Evolutionary conservation across 1,140 invertebrate species (phyloP).

Genomic region (Drosophila bocqueti): DNA sequence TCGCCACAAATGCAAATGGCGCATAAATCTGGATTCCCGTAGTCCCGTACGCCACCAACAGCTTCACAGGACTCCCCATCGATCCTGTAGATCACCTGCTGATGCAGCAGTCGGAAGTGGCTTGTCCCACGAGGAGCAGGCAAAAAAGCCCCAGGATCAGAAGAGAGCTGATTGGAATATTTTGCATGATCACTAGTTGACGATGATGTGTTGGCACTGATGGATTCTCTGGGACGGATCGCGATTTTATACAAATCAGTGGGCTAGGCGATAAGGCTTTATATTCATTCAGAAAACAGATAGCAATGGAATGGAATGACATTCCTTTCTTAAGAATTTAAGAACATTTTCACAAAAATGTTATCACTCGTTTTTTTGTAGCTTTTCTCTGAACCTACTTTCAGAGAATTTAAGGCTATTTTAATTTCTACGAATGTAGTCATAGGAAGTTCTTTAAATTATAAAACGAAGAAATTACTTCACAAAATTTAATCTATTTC

Average conservation of each 20-base stretch:
- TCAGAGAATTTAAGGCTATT: no score
- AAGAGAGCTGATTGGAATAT: neutral
- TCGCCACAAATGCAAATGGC: slow-evolving; percentile 7
- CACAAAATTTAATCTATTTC: neutral
- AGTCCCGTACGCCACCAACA: slow-evolving; percentile 2
- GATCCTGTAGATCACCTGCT: slow-evolving; percentile 2
- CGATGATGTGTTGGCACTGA: neutral
- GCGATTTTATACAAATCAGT: neutral
- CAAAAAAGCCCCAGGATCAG: neutral
- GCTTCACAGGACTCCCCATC: neutral
- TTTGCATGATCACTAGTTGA: neutral
- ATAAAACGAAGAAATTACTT: neutral
- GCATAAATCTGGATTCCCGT: neutral
- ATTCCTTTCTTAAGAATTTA: no score
- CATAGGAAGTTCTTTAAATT: neutral
- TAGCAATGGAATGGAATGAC: no score
- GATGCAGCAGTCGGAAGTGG: neutral
- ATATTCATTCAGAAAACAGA: neutral
- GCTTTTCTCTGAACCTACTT: no score
- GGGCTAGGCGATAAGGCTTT: neutral
- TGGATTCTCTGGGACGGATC: neutral
- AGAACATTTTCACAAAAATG: neutral
- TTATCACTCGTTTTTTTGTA: neutral
- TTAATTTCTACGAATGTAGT: no score
- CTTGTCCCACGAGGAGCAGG: neutral